Evolutionary conservation across 2,888 invertebrate species (phyloP).

Genomic region (Perithous albicinctus): DNA sequence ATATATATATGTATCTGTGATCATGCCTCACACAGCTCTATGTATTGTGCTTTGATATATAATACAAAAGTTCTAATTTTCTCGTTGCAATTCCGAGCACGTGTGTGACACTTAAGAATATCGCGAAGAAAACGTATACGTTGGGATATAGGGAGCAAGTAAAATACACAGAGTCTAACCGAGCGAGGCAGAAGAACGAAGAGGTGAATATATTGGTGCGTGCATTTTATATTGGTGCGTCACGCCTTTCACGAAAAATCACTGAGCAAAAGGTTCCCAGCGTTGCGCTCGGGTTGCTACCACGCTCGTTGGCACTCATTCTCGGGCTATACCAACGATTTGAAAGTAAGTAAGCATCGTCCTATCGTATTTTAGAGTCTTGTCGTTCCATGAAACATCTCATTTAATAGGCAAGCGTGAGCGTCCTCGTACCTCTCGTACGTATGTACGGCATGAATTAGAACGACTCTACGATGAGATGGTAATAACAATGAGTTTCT

Average conservation of each 20-base stretch:
- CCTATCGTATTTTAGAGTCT: conserved; percentile 27
- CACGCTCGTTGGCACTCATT: conserved; percentile 38
- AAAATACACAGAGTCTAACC: background rate
- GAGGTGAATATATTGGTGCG: conserved; percentile 24
- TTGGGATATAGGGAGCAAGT: conserved; percentile 6
- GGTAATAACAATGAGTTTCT: conserved; percentile 72
- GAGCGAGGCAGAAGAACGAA: conserved; percentile 19
- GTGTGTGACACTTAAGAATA: conserved; percentile 67
- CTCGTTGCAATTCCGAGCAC: conserved; percentile 64
- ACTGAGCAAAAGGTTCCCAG: conserved; percentile 58
- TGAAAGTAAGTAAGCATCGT: conserved; percentile 66
- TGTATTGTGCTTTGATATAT: conserved; percentile 48
- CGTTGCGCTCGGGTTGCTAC: conserved; percentile 60
- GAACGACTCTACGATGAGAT: conserved; percentile 72
- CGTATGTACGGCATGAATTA: conserved; percentile 73
- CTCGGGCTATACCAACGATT: conserved; percentile 54
- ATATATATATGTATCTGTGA: conserved; percentile 10
- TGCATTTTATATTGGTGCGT: conserved; percentile 64
- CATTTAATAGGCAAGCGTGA: conserved; percentile 72
- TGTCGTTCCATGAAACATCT: conserved; percentile 56
- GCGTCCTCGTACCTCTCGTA: conserved; percentile 61
- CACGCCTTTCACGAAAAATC: conserved; percentile 65
- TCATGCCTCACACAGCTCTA: conserved; percentile 21
- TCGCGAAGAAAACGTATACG: conserved; percentile 62
- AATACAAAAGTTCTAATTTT: conserved; percentile 66